Percentiles rank a stretch among this genome's conserved stretches.
Evolutionary conservation across 2,888 invertebrate genomes (phyloP).

Genomic region (Perithous albicinctus): DNA sequence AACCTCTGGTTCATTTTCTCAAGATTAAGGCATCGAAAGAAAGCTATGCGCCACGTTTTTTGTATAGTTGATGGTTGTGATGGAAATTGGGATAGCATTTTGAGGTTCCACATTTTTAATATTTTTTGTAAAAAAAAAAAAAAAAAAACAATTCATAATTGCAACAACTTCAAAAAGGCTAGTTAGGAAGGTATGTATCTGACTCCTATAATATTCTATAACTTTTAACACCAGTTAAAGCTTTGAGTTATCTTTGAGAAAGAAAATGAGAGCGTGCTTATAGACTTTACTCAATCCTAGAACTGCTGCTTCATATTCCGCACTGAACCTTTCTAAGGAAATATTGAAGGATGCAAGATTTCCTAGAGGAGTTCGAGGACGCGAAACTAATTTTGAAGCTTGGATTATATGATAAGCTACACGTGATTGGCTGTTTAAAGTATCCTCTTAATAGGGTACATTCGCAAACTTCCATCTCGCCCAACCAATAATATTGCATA

Average conservation of each 20-base stretch:
- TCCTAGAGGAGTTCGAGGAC: not conserved
- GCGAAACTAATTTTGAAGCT: slow-evolving; percentile 17
- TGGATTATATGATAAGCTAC: slow-evolving; percentile 4
- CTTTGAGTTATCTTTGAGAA: not conserved
- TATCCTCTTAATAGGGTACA: slow-evolving; percentile 13
- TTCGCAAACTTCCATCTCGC: slow-evolving; percentile 12
- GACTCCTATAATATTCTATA: not conserved
- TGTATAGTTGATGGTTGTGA: too few relatives aligned
- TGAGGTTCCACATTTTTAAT: too few relatives aligned
- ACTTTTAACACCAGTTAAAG: not conserved
- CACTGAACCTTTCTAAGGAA: not conserved
- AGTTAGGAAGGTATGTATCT: not conserved
- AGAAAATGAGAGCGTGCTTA: not conserved
- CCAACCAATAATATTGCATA: not conserved
- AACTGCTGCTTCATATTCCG: not conserved
- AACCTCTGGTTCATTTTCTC: too few relatives aligned
- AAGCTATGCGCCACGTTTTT: too few relatives aligned
- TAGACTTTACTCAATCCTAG: not conserved
- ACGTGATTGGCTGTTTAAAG: slow-evolving; percentile 14
- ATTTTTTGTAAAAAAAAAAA: too few relatives aligned
- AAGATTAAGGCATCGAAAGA: too few relatives aligned
- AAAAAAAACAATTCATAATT: too few relatives aligned
- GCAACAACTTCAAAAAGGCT: not conserved
- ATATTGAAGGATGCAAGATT: slow-evolving; percentile 1
- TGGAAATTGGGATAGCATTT: too few relatives aligned